Conservation (phyloP, 2,113 vertebrate genomes). For the Oreotragus oreotragus region DNA sequence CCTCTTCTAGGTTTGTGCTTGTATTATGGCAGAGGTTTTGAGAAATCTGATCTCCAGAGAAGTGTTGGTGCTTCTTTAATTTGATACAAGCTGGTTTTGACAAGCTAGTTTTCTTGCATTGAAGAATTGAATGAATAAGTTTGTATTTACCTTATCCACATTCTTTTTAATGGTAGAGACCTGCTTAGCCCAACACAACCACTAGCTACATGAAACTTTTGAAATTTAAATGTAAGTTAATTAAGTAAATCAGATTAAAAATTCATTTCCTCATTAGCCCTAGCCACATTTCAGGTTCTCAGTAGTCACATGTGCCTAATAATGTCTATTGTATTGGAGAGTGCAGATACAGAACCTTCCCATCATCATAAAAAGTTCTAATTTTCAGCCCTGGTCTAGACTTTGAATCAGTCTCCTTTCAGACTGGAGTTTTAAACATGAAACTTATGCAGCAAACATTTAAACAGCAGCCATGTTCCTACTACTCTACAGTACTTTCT, state of each 20-base stretch:
- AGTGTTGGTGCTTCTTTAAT: background rate
- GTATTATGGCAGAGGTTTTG: background rate
- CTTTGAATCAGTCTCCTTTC: background rate
- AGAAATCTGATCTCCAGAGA: background rate
- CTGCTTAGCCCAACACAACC: background rate
- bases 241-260: background rate
- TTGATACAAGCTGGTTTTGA: background rate
- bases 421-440: background rate
- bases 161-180: background rate
- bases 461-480: background rate
- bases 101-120: constrained; percentile 3
- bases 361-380: background rate
- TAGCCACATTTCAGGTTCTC: background rate
- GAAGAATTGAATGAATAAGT: background rate
- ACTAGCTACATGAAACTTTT: background rate
- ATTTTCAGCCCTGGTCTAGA: background rate
- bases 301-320: background rate
- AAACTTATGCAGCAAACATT: background rate
- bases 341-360: background rate
- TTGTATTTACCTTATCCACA: too few relatives aligned
- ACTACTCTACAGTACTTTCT: background rate
- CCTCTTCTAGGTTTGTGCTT: constrained; percentile 6
- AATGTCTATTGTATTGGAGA: background rate
- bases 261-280: background rate
- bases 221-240: constrained; percentile 1